phyloP scores from a whole-genome alignment of 2,113 vertebrate genomes.

The Muntiacus muntjak region DNA sequence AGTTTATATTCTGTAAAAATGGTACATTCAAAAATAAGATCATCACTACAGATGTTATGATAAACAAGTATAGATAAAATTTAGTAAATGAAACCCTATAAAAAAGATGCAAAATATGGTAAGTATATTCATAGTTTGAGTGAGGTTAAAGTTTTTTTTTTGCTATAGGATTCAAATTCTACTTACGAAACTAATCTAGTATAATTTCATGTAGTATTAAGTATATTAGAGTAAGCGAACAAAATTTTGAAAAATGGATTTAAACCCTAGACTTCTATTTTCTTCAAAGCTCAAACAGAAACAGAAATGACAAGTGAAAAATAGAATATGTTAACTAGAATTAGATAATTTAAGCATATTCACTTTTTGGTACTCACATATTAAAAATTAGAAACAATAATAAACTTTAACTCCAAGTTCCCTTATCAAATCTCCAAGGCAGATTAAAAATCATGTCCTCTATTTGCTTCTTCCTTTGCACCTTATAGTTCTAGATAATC shows the following conservation, averaged over 20 bases:
- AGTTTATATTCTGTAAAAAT: background rate
- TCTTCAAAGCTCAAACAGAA: background rate
- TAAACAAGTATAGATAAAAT: background rate
- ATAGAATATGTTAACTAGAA: background rate
- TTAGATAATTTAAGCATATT: slow-evolving; percentile 12
- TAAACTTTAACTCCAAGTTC: slow-evolving; percentile 45
- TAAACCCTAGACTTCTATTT: background rate
- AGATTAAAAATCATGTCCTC: slow-evolving; percentile 36
- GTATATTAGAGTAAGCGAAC: background rate
- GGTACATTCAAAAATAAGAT: background rate
- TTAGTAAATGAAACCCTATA: background rate
- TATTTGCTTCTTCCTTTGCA: slow-evolving; percentile 40
- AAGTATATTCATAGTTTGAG: background rate
- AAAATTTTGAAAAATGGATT: background rate
- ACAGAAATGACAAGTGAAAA: background rate
- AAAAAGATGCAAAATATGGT: background rate
- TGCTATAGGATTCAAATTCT: background rate
- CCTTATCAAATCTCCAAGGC: slow-evolving; percentile 14
- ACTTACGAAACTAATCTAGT: background rate
- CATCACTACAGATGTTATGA: background rate
- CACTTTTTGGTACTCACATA: slow-evolving; percentile 40
- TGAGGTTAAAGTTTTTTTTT: background rate
- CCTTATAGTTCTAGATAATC: background rate
- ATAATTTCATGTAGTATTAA: background rate
- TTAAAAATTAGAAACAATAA: slow-evolving; percentile 36